A percentile compares a stretch with the other conserved stretches of the same genome.
These are phyloP conservation scores for Gymnosoma rotundatum DNA, from an alignment of 2,888 invertebrate species.

Conservation along the genomic window DNA sequence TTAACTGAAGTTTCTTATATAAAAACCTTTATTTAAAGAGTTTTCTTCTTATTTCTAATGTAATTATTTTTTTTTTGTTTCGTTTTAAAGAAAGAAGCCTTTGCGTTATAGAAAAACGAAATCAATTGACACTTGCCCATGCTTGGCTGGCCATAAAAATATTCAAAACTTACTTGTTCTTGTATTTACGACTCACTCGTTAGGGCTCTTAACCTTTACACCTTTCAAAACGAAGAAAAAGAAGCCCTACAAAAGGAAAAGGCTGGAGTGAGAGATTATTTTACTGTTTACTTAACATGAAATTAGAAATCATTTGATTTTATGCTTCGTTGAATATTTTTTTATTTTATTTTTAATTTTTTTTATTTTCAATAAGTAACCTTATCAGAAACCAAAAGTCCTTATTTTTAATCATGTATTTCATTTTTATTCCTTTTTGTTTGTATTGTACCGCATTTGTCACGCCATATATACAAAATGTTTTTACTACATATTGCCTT, in stretches of 20 bases:
- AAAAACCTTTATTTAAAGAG: no score
- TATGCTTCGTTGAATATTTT: constrained; percentile 58
- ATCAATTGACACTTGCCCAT: constrained; percentile 58
- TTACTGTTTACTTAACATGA: constrained; percentile 50
- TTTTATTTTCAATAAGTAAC: constrained; percentile 27
- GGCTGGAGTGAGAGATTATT: constrained; percentile 18
- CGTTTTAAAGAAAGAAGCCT: constrained; percentile 11
- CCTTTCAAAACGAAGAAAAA: not conserved
- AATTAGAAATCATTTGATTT: constrained; percentile 66
- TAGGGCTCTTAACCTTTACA: not conserved
- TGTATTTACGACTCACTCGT: not conserved
- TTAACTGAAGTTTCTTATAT: no score
- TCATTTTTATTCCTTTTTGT: not conserved
- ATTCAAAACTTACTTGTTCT: not conserved
- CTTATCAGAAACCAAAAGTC: constrained; percentile 45
- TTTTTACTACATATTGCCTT: constrained; percentile 35
- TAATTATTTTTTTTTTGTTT: not conserved
- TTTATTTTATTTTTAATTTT: constrained; percentile 10
- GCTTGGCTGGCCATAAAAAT: constrained; percentile 38
- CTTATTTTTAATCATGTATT: not conserved
- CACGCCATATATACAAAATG: constrained; percentile 7
- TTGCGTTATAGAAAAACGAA: constrained; percentile 4
- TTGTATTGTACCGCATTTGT: not conserved
- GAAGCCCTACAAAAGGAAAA: constrained; percentile 47
- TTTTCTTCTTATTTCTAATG: not conserved